phyloP scores from a whole-genome alignment of 2,797 vertebrate species.

The Amniataba percoides region DNA sequence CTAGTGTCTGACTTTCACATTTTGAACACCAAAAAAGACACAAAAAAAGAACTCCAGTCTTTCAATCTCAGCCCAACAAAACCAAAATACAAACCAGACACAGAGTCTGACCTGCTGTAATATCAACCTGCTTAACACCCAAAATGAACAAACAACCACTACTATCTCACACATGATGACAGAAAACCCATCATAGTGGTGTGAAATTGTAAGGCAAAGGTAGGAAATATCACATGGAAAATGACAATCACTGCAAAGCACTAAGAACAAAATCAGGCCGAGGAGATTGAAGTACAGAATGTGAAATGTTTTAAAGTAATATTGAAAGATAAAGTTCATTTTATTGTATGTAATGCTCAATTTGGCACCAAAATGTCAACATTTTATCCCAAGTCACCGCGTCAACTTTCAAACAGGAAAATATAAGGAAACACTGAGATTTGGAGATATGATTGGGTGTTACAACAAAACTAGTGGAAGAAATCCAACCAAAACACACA shows the following conservation, averaged over 20 bases:
- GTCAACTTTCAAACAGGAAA: too few species aligned
- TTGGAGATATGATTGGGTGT: too few species aligned
- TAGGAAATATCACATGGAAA: too few species aligned
- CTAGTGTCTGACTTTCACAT: constrained; percentile 31
- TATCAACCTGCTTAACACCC: not conserved
- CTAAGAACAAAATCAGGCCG: not conserved
- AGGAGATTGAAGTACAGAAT: too few species aligned
- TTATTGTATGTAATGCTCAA: not conserved
- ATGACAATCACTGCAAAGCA: too few species aligned
- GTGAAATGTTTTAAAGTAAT: not conserved
- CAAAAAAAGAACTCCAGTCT: too few species aligned
- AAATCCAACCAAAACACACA: too few species aligned
- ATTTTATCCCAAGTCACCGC: too few species aligned
- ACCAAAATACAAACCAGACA: constrained; percentile 22
- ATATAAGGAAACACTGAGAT: too few species aligned
- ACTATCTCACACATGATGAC: not conserved
- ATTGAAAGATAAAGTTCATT: not conserved
- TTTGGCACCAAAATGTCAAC: too few species aligned
- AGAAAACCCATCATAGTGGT: not conserved
- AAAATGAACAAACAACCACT: not conserved
- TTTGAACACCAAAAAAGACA: not conserved
- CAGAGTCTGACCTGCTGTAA: not conserved
- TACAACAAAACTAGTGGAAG: too few species aligned
- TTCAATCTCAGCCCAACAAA: constrained; percentile 17
- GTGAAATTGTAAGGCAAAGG: too few species aligned